phyloP scores from a whole-genome alignment of 2,888 invertebrate genomes.

The Agrochola circellaris region DNA sequence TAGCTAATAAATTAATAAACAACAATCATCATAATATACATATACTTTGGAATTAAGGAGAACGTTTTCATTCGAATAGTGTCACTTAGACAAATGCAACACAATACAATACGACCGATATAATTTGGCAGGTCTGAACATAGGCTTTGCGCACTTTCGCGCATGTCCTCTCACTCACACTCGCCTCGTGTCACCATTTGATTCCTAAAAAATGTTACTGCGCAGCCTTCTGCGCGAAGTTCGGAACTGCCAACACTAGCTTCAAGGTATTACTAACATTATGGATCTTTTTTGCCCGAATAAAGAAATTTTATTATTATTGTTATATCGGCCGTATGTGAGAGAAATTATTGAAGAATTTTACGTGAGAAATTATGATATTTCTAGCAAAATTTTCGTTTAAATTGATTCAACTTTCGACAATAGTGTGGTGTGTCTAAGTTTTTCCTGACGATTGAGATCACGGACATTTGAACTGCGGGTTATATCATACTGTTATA shows the following conservation, averaged over 20 bases:
- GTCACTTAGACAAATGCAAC: slow-evolving; percentile 21
- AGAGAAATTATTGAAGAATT: slow-evolving; percentile 18
- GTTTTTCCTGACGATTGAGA: slow-evolving; percentile 58
- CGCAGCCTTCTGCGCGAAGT: too few species aligned
- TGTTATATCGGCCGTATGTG: not conserved
- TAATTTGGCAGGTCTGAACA: too few species aligned
- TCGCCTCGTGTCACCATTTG: too few species aligned
- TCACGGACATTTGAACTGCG: slow-evolving; percentile 65
- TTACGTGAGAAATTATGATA: slow-evolving; percentile 14
- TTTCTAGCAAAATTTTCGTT: not conserved
- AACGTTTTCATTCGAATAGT: slow-evolving; percentile 1
- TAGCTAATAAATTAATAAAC: slow-evolving; percentile 57
- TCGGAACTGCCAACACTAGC: too few species aligned
- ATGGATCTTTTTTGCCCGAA: too few species aligned
- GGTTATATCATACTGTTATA: slow-evolving; percentile 42
- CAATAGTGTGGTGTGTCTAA: slow-evolving; percentile 5
- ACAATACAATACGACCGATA: not conserved
- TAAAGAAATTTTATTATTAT: too few species aligned
- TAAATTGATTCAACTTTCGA: not conserved
- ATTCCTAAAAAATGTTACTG: too few species aligned
- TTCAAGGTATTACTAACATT: too few species aligned
- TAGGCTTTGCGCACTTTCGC: too few species aligned
- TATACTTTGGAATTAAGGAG: slow-evolving; percentile 30
- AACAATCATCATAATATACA: slow-evolving; percentile 49
- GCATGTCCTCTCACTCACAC: too few species aligned